These are phyloP conservation scores for Epicauta chinensis DNA, from an alignment of 1,140 invertebrate genomes.

Conservation along the genomic window DNA sequence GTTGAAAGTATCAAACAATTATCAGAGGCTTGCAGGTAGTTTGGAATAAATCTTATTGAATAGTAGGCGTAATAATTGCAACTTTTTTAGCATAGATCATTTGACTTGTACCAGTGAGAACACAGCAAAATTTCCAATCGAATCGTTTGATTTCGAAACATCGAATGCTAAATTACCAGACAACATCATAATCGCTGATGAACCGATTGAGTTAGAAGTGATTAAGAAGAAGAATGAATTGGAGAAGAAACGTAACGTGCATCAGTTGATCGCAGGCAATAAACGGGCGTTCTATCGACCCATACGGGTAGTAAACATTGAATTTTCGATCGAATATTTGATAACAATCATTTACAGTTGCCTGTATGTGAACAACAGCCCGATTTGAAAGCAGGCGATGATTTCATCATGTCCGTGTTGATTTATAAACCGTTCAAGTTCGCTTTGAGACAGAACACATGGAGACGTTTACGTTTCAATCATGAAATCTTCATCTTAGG, in stretches of 20 bases:
- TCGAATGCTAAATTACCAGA: conserved; percentile 1
- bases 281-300: conserved; percentile 11
- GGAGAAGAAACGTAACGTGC: conserved; percentile 3
- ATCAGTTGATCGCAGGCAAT: not conserved
- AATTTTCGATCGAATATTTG: no score
- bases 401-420: conserved; percentile 38
- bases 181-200: not conserved
- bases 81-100: conserved; percentile 21
- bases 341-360: not conserved
- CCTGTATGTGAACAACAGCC: not conserved
- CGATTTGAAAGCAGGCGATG: conserved; percentile 31
- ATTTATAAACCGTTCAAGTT: conserved; percentile 35
- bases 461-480: conserved; percentile 27
- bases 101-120: conserved; percentile 18
- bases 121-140: conserved; percentile 10
- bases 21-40: conserved; percentile 22
- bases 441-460: conserved; percentile 7
- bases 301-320: no score
- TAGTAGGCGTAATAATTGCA: no score
- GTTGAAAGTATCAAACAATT: conserved; percentile 18
- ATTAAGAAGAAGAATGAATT: conserved; percentile 4
- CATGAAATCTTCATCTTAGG: conserved; percentile 49
- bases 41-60: no score
- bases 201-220: not conserved
- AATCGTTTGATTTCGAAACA: conserved; percentile 7